These are phyloP conservation scores for Toxotes lorentzi DNA, from an alignment of 2,797 vertebrate genomes.

Conservation along the genomic window DNA sequence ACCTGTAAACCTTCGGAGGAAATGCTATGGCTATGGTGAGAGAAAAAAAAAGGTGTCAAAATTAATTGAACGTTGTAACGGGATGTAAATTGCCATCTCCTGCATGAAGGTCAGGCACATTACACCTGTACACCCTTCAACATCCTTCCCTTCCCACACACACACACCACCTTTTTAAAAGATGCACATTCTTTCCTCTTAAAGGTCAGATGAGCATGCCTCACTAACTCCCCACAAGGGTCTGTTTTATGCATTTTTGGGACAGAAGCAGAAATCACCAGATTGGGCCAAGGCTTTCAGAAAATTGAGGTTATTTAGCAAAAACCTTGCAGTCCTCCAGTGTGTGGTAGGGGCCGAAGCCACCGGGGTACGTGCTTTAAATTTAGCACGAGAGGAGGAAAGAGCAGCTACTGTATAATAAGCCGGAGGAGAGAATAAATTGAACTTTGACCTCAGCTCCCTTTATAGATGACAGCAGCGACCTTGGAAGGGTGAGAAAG, in stretches of 20 bases:
- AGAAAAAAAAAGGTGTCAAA: not conserved
- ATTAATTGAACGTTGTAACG: not conserved
- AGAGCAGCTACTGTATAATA: conserved; percentile 65
- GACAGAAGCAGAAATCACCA: conserved; percentile 30
- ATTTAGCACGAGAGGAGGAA: conserved; percentile 67
- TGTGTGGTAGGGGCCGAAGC: conserved; percentile 43
- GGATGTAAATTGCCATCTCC: not conserved
- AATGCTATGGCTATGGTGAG: not conserved
- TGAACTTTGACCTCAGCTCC: conserved; percentile 70
- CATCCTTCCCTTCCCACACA: conserved; percentile 16
- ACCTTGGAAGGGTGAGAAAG: conserved; percentile 69
- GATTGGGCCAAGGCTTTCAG: conserved; percentile 24
- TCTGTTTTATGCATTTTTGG: conserved; percentile 6
- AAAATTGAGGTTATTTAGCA: conserved; percentile 51
- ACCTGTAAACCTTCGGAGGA: not conserved
- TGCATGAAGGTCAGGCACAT: not conserved
- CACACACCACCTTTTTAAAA: conserved; percentile 37
- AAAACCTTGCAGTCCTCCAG: conserved; percentile 43
- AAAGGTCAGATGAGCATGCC: conserved; percentile 49
- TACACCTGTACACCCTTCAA: not conserved
- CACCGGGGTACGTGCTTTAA: conserved; percentile 55
- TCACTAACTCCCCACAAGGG: conserved; percentile 21
- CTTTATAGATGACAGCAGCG: conserved; percentile 68
- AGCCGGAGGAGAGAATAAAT: conserved; percentile 61
- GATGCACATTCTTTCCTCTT: conserved; percentile 11